Base-by-base conservation (phyloP, 2,797 vertebrate species). In the Sphenodon punctatus region DNA sequence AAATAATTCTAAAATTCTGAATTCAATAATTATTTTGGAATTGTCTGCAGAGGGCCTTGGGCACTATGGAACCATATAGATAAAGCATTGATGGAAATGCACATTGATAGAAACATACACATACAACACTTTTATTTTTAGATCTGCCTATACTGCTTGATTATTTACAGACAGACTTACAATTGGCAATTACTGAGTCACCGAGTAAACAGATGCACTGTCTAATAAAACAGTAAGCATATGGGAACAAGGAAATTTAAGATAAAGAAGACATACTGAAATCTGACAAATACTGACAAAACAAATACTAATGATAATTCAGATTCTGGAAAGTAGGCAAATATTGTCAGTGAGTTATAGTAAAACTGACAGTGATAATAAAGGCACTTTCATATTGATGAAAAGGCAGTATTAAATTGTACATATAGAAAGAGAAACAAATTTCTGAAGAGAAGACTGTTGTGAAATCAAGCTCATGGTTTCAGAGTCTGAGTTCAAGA, bases 71-170 rank as follows among this genome's bases (percentile, higher is more conserved):
- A n/a, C n/a, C n/a, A n/a, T n/a, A n/a, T n/a, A n/a, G n/a, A 68
- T 64, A 22, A 58, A 39, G 16, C 30, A 38, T n/a, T n/a, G n/a
- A n/a, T 78, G 51, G 80, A 85, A 88, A 84, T 19, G 22, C 22
- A 30, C 3, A 30, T 19, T 53, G 20, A 49, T 11, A 30, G 38
- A 82, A 34, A 25, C 20, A 63, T 20, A 36, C 49, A 74, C 67
- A 61, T 64, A 73, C 71, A 80, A 88, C 88, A 65, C 80, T 84
- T 89, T 84, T n/a, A 89, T 85, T 81, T 69, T 58, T 20, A 49
- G 78, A 42, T 77, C 49, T 85, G 38, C 22, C 46, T 85, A 30
- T 74, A 23, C 65, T 86, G 32, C 61, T 67, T 59, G 88, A 75
- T 80, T 67, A 76, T 53, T 88, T 76, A 72, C 6, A 64, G 53